Percentiles rank a stretch among this genome's conserved stretches.
phyloP scores from a whole-genome alignment of 2,797 vertebrate species.

The Enteromius paludinosus region DNA sequence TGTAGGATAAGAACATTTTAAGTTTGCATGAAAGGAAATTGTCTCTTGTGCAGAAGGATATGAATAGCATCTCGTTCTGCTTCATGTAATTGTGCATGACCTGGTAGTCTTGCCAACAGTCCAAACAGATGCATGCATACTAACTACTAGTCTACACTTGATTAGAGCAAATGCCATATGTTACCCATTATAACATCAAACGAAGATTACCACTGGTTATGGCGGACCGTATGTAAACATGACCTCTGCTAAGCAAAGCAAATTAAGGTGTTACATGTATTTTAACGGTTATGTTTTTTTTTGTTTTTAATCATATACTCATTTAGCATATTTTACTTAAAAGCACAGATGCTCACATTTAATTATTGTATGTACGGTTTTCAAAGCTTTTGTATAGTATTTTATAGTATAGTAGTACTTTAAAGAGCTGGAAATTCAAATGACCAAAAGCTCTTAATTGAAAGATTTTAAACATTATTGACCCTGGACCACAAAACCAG shows the following conservation, averaged over 20 bases:
- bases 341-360: neutral
- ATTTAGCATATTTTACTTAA: neutral
- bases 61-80: neutral
- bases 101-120: constrained; percentile 35
- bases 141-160: constrained; percentile 39
- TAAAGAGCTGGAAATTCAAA: neutral
- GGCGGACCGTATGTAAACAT: constrained; percentile 7
- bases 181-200: constrained; percentile 38
- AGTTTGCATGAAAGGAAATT: constrained; percentile 17
- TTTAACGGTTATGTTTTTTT: neutral
- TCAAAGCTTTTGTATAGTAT: neutral
- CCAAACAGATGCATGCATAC: constrained; percentile 27
- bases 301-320: neutral
- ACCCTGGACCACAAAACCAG: too few species aligned
- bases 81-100: constrained; percentile 31
- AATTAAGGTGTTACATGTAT: neutral
- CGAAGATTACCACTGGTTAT: constrained; percentile 1
- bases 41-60: neutral
- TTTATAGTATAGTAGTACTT: too few species aligned
- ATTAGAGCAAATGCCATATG: constrained; percentile 38
- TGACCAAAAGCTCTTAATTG: neutral
- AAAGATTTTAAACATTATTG: neutral
- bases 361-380: neutral
- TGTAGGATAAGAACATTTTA: constrained; percentile 25
- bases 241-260: constrained; percentile 16